Conservation (phyloP, 2,797 vertebrate species). For the Acridotheres tristis region DNA sequence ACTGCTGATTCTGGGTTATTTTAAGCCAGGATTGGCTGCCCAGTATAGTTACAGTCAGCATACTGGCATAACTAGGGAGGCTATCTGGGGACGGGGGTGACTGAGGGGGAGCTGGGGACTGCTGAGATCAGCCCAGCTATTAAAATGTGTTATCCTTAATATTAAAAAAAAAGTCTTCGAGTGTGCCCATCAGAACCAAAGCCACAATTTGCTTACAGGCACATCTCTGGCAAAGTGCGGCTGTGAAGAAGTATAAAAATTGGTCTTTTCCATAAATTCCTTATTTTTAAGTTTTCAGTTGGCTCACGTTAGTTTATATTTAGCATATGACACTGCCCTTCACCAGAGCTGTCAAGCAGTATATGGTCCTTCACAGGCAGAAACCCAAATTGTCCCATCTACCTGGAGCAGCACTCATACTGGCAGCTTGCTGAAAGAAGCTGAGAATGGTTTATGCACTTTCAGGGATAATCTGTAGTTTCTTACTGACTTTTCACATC, state of each 20-base stretch:
- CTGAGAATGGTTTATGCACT: neutral
- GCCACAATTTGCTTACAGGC: accelerated
- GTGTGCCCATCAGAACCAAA: neutral
- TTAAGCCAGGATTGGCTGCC: constrained; percentile 24
- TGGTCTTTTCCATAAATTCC: neutral
- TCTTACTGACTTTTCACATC: neutral
- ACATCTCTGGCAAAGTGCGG: neutral
- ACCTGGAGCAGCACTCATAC: neutral
- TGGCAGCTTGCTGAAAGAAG: neutral
- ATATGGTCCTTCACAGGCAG: neutral
- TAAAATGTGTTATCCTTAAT: neutral
- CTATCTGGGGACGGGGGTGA: neutral
- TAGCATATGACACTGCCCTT: neutral
- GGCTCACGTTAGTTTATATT: neutral
- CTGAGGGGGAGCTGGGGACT: neutral
- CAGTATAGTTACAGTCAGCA: neutral
- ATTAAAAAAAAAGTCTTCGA: neutral
- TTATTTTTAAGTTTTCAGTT: neutral
- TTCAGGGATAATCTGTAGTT: neutral
- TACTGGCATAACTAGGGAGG: neutral
- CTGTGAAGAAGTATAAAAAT: neutral
- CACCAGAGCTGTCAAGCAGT: neutral
- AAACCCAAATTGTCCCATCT: neutral
- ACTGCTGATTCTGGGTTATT: constrained; percentile 42
- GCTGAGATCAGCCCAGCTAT: neutral